phyloP scores from a whole-genome alignment of 2,113 vertebrate species.

The Felis catus region F.catus_Fca126_mat1.0 CM031413.1:25918001-25918500 shows the following conservation, averaged over 20 bases:
- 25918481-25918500: not conserved
- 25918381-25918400: not conserved
- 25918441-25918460: constrained; percentile 13
- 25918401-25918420: not conserved
- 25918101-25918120: not conserved
- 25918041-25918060: not conserved
- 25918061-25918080: not conserved
- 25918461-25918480: not conserved
- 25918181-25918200: not conserved
- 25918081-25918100: not conserved
- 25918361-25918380: not conserved
- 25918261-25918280: not conserved
- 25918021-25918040: not conserved
- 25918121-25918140: not conserved
- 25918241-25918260: constrained; percentile 31
- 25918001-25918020: not conserved
- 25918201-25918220: not conserved
- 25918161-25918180: not conserved
- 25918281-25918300: constrained; percentile 18
- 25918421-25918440: not conserved
- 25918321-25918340: constrained; percentile 14
- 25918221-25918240: not conserved
- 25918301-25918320: constrained; percentile 14
- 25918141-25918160: not conserved
- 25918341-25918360: constrained; percentile 5